Base-by-base conservation (phyloP, 2,888 invertebrate species). In the Chymomyza caudatula region DNA sequence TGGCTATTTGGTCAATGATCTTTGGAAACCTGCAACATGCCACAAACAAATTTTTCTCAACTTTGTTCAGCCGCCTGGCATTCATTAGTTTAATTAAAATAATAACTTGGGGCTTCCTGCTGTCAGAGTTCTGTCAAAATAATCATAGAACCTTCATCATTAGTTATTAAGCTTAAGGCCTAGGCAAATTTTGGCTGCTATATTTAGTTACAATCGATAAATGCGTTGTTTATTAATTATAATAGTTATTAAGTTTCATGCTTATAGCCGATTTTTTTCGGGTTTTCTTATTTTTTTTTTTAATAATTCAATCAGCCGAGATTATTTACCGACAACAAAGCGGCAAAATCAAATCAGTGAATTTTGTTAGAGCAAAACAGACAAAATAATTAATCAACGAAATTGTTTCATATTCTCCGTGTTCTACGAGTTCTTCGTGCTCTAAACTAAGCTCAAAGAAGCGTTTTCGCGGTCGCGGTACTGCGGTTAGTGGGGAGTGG, bases 71-170 rank as follows among this genome's bases (percentile, higher is more conserved):
- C 17, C 44, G 44, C 44, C 17, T 47, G 17, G 15, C 44, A 47
- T 71, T 77, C 80, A 80, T 80, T 78, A 78, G 83, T 71, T 80
- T 83, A 80, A 80, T 83, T 83, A 80, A 83, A 80, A 76, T 78
- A 74, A 80, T 80, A 83, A 80, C 65, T 78, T 61, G 52, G 63
- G 73, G 72, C 66, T 73, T 76, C 78, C 83, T 76, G 80, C 79
- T 78, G 77, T 70, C 72, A 74, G 68, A 61, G 65, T 19, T 20
- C 53, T 37, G 61, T 57, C 62, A 59, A 52, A 55, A 43, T 23
- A n/a, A 62, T 49, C 25, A 37, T 4, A 37, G 29, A 37, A 11
- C 11, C 29, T 8, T 63, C 66, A 69, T 55, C 57, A 72, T 71
- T 70, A 71, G 22, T 25, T 25, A 11, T 37, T 37, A 37, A 8